Evolutionary conservation across 1,140 invertebrate species (phyloP).

Genomic region (Limonius californicus): DNA sequence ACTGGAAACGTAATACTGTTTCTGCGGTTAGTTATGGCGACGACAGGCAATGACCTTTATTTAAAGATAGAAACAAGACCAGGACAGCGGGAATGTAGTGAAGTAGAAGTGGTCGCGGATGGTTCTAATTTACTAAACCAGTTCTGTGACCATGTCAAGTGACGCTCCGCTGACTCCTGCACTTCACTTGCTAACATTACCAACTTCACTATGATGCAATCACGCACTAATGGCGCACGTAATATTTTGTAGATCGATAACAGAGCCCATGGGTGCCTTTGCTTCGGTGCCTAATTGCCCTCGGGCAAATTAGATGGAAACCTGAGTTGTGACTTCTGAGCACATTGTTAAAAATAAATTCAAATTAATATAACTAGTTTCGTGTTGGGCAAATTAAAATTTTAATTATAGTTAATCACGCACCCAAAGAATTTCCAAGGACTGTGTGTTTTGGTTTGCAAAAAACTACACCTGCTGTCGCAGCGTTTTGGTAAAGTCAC

Average conservation of each 20-base stretch:
- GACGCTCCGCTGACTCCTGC: slow-evolving; percentile 29
- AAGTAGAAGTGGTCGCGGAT: slow-evolving; percentile 37
- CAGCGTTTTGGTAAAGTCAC: too few species aligned
- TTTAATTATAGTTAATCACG: too few species aligned
- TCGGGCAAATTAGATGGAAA: too few species aligned
- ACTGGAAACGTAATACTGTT: background rate
- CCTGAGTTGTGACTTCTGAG: too few species aligned
- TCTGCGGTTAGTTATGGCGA: background rate
- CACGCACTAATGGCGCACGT: background rate
- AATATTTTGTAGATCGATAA: background rate
- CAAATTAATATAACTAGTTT: too few species aligned
- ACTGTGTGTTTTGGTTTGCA: too few species aligned
- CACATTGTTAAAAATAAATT: too few species aligned
- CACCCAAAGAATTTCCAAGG: too few species aligned
- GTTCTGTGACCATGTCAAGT: slow-evolving; percentile 43
- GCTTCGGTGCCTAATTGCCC: too few species aligned
- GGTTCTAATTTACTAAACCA: slow-evolving; percentile 45
- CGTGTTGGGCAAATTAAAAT: too few species aligned
- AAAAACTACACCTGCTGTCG: too few species aligned
- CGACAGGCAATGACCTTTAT: slow-evolving; percentile 12
- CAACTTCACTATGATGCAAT: slow-evolving; percentile 10
- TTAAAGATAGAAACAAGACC: slow-evolving; percentile 38
- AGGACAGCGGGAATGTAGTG: slow-evolving; percentile 35
- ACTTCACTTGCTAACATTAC: slow-evolving; percentile 6
- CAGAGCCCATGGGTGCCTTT: too few species aligned